These are phyloP conservation scores for Orthosia incerta DNA, from an alignment of 2,888 invertebrate genomes.

Conservation along the genomic window DNA sequence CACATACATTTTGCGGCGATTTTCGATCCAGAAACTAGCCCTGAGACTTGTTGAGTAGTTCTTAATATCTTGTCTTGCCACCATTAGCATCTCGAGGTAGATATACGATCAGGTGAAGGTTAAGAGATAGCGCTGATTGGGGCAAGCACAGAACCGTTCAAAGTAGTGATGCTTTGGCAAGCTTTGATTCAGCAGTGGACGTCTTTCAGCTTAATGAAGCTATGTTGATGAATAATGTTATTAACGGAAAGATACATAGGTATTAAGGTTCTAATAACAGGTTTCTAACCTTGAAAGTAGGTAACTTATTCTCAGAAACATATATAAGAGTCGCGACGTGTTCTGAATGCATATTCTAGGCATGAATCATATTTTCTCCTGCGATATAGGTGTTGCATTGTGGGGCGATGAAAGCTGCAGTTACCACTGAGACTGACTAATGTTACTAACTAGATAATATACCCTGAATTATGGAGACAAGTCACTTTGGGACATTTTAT, in stretches of 20 bases:
- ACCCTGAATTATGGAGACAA: background rate
- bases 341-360: slow-evolving; percentile 28
- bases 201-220: background rate
- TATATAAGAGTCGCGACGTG: slow-evolving; percentile 10
- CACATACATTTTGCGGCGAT: too few species aligned
- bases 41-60: too few species aligned
- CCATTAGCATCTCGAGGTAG: background rate
- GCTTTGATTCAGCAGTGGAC: background rate
- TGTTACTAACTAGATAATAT: background rate
- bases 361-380: slow-evolving; percentile 41
- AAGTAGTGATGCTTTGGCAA: too few species aligned
- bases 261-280: too few species aligned
- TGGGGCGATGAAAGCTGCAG: slow-evolving; percentile 49
- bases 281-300: too few species aligned
- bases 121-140: background rate
- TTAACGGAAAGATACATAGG: background rate
- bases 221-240: background rate
- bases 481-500: background rate
- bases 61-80: too few species aligned
- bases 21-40: too few species aligned
- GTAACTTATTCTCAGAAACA: background rate
- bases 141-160: background rate
- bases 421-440: slow-evolving; percentile 18
- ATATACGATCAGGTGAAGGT: background rate
- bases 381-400: slow-evolving; percentile 25